Conservation (phyloP, 2,888 invertebrate species). For the Lathronympha strigana region DNA sequence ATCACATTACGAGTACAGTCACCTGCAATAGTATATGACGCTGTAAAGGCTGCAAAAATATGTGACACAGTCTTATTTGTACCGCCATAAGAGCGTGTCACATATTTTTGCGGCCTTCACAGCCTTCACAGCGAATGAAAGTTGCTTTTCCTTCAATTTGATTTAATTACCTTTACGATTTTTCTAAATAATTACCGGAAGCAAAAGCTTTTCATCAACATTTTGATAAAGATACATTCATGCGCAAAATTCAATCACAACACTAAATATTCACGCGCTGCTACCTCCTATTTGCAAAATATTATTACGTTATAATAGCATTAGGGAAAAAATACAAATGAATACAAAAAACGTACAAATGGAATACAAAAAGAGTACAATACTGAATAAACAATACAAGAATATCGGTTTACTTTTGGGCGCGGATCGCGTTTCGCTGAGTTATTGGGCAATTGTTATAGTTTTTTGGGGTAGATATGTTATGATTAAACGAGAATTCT, state of each 20-base stretch:
- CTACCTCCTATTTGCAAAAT: constrained; percentile 60
- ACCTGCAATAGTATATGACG: no score
- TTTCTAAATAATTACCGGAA: constrained; percentile 20
- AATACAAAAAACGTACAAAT: constrained; percentile 36
- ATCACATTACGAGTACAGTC: no score
- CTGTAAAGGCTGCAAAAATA: no score
- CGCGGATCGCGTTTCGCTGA: constrained; percentile 34
- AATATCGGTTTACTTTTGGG: constrained; percentile 51
- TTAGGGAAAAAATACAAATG: constrained; percentile 39
- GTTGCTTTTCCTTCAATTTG: no score
- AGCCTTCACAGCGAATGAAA: no score
- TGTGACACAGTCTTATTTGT: no score
- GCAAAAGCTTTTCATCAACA: background rate
- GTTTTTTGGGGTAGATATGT: constrained; percentile 13
- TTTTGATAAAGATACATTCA: constrained; percentile 14
- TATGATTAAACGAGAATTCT: constrained; percentile 6
- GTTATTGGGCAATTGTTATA: constrained; percentile 32
- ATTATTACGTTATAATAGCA: constrained; percentile 50
- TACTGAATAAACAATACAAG: constrained; percentile 45
- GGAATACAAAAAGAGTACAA: constrained; percentile 36
- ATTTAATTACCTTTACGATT: background rate
- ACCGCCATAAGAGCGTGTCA: no score
- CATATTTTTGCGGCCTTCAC: no score
- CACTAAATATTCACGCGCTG: constrained; percentile 48
- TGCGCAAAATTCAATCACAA: constrained; percentile 33